Base-by-base conservation (phyloP, 2,113 vertebrate genomes). In the Hypomesus transpacificus region DNA sequence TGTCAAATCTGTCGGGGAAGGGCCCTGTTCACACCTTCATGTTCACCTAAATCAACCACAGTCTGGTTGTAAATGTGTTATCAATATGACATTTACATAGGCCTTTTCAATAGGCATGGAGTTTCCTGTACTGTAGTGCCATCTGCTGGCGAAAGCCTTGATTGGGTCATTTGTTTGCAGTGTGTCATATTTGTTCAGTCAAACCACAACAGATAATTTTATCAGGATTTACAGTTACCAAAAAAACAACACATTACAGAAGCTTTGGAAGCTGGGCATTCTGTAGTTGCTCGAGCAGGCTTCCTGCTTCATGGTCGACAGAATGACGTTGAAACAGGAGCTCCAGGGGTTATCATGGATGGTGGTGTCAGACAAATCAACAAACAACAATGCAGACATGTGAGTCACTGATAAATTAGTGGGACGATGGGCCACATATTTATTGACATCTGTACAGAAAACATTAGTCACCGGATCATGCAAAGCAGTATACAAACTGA, bases 401-500 rank as follows among this genome's bases (percentile, higher is more conserved):
- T 74, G 73, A 61, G 75, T 71, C 72, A 75, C 69, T 71, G 51
- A 39, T 79, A 76, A 81, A 87, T 87, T 70, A 80, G 72, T 83
- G 84, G 79, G 86, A 87, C 80, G 86, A 87, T 87, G 82, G 81
- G 84, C 80, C 86, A 92, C 91, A 90, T 85, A 90, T 90, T 92
- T 78, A 88, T 85, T 91, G 88, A 89, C 77, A 88, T 85, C 84
- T 91, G 82, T 90, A 92, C 89, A 92, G 89, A 85, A 52, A 85
- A 82, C 83, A 79, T 73, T 79, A 80, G 70, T 91, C 87, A 92
- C 90, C 78, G 82, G 76, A 71, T 92, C 92, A 93, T 93, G 92
- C 92, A 90, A 91, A 92, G 91, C 90, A 82, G 80, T 87, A 90
- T 84, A 88, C 80, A 85, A 82, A 84, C 85, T 89, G 87, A 88